A percentile compares a stretch with the other conserved stretches of the same genome.
Evolutionary conservation across 2,888 invertebrate genomes (phyloP).

Genomic region (Melanostoma scalare): DNA sequence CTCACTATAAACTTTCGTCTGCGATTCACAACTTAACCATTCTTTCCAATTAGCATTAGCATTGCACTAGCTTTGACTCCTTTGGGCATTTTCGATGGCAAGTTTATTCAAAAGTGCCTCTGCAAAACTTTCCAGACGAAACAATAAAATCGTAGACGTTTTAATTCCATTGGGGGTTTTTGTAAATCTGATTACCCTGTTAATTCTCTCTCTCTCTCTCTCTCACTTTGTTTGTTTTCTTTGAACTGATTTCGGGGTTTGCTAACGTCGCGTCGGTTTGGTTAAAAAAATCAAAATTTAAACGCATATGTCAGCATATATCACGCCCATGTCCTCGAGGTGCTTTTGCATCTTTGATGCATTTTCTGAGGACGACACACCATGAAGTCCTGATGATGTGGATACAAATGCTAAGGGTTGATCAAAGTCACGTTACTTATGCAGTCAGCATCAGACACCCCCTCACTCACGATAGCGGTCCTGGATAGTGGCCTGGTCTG

Average conservation of each 20-base stretch:
- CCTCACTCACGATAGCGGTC: constrained; percentile 6
- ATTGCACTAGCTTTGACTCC: constrained; percentile 39
- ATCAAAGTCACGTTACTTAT: constrained; percentile 51
- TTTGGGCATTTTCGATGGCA: constrained; percentile 34
- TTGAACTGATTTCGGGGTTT: too few relatives aligned
- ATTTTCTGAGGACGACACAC: constrained; percentile 57
- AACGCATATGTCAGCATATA: constrained; percentile 65
- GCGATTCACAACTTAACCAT: constrained; percentile 10
- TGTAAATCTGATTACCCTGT: constrained; percentile 41
- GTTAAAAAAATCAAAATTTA: constrained; percentile 28
- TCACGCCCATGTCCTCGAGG: constrained; percentile 57
- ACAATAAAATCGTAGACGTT: constrained; percentile 68
- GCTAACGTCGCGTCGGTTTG: too few relatives aligned
- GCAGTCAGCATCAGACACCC: constrained; percentile 6
- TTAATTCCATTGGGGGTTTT: constrained; percentile 41
- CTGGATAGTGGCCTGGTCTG: constrained; percentile 12
- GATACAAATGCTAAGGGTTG: constrained; percentile 24
- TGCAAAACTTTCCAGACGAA: constrained; percentile 68
- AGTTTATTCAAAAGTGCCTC: constrained; percentile 43
- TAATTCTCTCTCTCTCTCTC: not conserved
- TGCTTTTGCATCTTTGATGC: constrained; percentile 69
- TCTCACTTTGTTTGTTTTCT: too few relatives aligned
- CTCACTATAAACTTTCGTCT: constrained; percentile 1
- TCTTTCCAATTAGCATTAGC: constrained; percentile 62
- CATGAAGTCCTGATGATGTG: constrained; percentile 19